Evolutionary conservation across 2,113 vertebrate genomes (phyloP), one percentile per base, ranked within the genome.

Genomic region (Channa argus): DNA sequence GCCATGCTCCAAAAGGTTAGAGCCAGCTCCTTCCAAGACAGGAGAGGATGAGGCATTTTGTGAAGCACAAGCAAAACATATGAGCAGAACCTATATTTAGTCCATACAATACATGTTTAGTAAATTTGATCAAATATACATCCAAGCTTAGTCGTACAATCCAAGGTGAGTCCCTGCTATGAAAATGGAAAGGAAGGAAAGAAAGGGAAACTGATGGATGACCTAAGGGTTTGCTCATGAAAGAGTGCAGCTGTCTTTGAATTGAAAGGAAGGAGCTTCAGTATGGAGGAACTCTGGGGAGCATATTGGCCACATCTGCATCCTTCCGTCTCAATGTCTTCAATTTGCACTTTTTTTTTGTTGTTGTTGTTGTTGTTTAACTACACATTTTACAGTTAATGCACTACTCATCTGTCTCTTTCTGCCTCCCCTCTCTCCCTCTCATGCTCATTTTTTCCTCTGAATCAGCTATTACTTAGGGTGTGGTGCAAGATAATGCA

Each of bases 381-480:
- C 15, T 51, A 68, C 36, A 56, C 24, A 24, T 24, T 24, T 1
- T 24, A 24, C 24, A 24, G 24, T 24, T 24, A 24, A 24, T 24
- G 24, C 24, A 24, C 24, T 24, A 24, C 24, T 24, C 24, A 1
- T 24, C 24, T 24, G 24, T 24, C 24, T 24, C 24, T 24, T 24
- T 46, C 70, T 53, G 37, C 38, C n/a, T 5, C 37, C 13, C 34
- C 47, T 55, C 33, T 41, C 55, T 52, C 36, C 6, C 45, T 54
- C 41, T 51, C 47, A 14, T 41, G 59, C 56, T 14, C 53, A 41
- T 8, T 49, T n/a, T 63, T 45, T 60, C 52, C 61, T 81, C 63
- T 88, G 76, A 86, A 83, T 73, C 65, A 76, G 67, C 55, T 15
- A 45, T 79, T 49, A 33, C 54, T 79, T 54, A 45, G 49, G 56